Evolutionary conservation across 2,888 invertebrate genomes (phyloP), one percentile per base, ranked within the genome.

Genomic region (Drosophila anceps): DNA sequence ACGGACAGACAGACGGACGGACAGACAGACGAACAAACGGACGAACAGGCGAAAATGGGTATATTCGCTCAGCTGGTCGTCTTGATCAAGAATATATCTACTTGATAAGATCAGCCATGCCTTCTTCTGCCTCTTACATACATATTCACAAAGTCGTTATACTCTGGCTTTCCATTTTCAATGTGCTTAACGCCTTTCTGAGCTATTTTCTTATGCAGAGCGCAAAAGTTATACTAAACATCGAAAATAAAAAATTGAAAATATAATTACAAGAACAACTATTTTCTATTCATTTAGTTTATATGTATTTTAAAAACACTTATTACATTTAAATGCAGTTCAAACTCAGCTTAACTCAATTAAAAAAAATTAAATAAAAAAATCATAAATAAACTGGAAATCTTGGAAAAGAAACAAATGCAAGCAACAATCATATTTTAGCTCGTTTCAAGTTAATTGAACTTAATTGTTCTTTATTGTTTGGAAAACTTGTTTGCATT

Each of bases 401-500:
- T 60, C 13, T n/a, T 29, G 37, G 7, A 13, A 24, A 31, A 35
- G 1, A 18, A n/a, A 24, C 24, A 44, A 24, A 24, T 8, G 10
- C n/a, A 31, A 13, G n/a, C 10, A 50, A 33, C 13, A 44, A 33
- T 27, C 44, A 10, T 35, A 41, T 20, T 43, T 39, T 12, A 50
- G 50, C 50, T 39, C 29, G 12, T 13, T 63, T 15, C n/a, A 51
- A 35, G 24, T 41, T 24, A 6, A 54, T 37, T 46, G n/a, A 29
- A 35, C 10, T 54, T 59, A 62, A 69, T 63, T 75, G 50, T 58
- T 33, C 43, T 39, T 62, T 15, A 62, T 72, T 41, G 13, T 27
- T 51, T 29, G 29, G 27, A 3, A 59, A 77, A 77, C 44, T 48
- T 41, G 48, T 67, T 77, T 54, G 9, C 5, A 55, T 33, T 69